A percentile compares a stretch with the other conserved stretches of the same genome.
phyloP scores from a whole-genome alignment of 1,140 invertebrate genomes.

The Nasonia longicornis region DNA sequence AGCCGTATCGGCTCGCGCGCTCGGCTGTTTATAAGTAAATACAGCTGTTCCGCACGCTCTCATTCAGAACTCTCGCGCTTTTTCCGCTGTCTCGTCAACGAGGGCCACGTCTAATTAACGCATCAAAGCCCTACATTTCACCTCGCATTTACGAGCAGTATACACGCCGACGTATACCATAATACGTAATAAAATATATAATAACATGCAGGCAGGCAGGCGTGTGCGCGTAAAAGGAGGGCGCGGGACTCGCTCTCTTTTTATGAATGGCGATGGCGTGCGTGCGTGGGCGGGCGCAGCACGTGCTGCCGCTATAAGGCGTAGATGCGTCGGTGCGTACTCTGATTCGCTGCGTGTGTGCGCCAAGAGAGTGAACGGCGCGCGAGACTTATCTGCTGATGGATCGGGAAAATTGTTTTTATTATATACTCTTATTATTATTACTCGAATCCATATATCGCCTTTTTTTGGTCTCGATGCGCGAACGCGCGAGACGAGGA shows the following conservation, averaged over 20 bases:
- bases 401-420: too few relatives aligned
- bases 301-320: not conserved
- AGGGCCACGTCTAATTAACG: too few relatives aligned
- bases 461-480: too few relatives aligned
- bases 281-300: constrained; percentile 11
- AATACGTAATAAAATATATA: not conserved
- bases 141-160: not conserved
- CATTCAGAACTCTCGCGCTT: not conserved
- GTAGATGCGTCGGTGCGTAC: not conserved
- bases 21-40: too few relatives aligned
- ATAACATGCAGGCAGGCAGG: not conserved
- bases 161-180: not conserved
- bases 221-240: constrained; percentile 12
- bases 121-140: not conserved
- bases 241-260: constrained; percentile 7
- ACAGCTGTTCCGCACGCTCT: too few relatives aligned
- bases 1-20: too few relatives aligned
- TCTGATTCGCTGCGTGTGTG: not conserved
- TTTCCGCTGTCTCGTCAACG: not conserved
- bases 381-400: too few relatives aligned
- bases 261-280: constrained; percentile 12
- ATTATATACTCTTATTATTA: too few relatives aligned
- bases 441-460: too few relatives aligned
- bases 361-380: not conserved
- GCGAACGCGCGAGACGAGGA: too few relatives aligned